Percentiles rank a stretch among this genome's conserved stretches.
phyloP scores from a whole-genome alignment of 2,113 vertebrate species.

The Colistium nudipinnis region DNA sequence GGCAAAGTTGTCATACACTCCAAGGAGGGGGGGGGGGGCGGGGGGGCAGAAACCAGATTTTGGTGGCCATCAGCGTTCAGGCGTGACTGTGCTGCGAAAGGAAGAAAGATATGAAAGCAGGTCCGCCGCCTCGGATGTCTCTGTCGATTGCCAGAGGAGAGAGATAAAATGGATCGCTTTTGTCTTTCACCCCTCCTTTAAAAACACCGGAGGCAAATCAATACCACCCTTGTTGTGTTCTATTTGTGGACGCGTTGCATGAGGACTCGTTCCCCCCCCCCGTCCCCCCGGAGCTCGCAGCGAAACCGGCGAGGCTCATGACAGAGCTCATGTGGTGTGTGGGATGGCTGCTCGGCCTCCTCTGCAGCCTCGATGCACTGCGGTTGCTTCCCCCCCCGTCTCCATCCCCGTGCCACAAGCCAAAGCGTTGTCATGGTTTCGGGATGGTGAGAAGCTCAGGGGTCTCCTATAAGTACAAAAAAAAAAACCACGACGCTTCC shows the following conservation, averaged over 20 bases:
- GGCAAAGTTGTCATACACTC: conserved; percentile 5
- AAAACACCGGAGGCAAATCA: conserved; percentile 46
- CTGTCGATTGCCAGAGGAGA: conserved; percentile 13
- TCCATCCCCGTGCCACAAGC: conserved; percentile 49
- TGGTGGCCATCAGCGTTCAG: conserved; percentile 59
- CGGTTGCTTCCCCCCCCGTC: conserved; percentile 16
- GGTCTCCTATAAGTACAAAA: background rate
- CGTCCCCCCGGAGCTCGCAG: conserved; percentile 8
- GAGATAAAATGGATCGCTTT: conserved; percentile 24
- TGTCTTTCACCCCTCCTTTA: too few species aligned
- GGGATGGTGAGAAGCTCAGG: conserved; percentile 16
- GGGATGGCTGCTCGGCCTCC: conserved; percentile 29
- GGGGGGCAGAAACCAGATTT: conserved; percentile 4
- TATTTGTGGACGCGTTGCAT: conserved; percentile 41
- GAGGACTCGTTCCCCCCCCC: conserved; percentile 29
- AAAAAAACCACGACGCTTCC: background rate
- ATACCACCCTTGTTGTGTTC: conserved; percentile 34
- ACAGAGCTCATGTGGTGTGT: conserved; percentile 33
- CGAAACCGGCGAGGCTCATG: background rate
- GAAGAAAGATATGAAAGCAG: too few species aligned
- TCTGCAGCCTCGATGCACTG: conserved; percentile 64
- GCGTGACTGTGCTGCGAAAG: conserved; percentile 32
- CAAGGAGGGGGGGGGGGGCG: too few species aligned
- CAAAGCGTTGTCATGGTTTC: conserved; percentile 70
- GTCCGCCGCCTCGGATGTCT: too few species aligned